phyloP scores from a whole-genome alignment of 2,888 invertebrate species.

The Eupithecia insigniata region DNA sequence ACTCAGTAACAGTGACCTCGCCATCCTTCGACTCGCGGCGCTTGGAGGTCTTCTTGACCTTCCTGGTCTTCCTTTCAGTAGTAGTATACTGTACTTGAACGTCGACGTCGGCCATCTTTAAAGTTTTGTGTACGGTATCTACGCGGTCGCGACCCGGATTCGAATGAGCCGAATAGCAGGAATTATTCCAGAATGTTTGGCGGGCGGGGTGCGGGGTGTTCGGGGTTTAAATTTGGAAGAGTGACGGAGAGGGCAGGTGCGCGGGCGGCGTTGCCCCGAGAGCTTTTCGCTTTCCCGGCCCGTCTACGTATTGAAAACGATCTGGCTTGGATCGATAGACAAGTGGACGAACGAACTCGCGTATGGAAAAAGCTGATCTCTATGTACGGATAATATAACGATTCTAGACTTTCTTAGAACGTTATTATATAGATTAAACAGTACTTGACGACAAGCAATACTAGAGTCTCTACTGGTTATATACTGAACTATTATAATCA shows the following conservation, averaged over 20 bases:
- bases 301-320: slow-evolving; percentile 55
- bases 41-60: slow-evolving; percentile 93
- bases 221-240: slow-evolving; percentile 84
- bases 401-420: neutral
- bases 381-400: neutral
- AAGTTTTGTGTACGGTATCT: slow-evolving; percentile 69
- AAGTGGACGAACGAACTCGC: slow-evolving; percentile 4
- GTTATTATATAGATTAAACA: no score
- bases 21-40: slow-evolving; percentile 90
- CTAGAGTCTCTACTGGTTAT: no score
- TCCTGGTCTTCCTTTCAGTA: slow-evolving; percentile 95
- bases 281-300: slow-evolving; percentile 61
- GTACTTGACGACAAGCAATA: no score
- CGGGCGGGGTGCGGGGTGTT: slow-evolving; percentile 78
- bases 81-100: slow-evolving; percentile 93
- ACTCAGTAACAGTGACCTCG: slow-evolving; percentile 92
- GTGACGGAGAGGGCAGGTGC: slow-evolving; percentile 85
- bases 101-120: slow-evolving; percentile 94
- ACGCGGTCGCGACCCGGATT: slow-evolving; percentile 84
- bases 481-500: no score
- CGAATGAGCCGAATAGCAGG: slow-evolving; percentile 81
- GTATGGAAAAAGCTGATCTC: neutral
- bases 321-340: slow-evolving; percentile 41
- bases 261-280: slow-evolving; percentile 78
- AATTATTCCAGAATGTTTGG: slow-evolving; percentile 84